Conservation (phyloP, 1,140 invertebrate species). For the Antheraea pernyi region DNA sequence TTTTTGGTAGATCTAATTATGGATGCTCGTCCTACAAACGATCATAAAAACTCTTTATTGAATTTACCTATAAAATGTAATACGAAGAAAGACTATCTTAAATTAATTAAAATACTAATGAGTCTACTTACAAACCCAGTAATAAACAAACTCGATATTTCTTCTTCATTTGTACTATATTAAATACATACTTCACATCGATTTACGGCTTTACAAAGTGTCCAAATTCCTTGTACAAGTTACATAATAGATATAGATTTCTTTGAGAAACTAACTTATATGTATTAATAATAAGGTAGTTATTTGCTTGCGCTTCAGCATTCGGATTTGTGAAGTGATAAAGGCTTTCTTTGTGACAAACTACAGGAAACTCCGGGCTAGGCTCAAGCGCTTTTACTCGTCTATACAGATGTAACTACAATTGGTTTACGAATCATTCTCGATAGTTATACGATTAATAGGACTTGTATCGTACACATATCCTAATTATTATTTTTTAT, state of each 20-base stretch:
- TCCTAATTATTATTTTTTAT: too few relatives aligned
- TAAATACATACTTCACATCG: background rate
- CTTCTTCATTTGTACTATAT: background rate
- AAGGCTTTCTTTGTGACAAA: conserved; percentile 43
- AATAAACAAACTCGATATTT: too few relatives aligned
- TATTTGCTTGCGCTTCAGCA: background rate
- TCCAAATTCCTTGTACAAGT: background rate
- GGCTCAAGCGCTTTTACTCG: conserved; percentile 19
- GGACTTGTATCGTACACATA: too few relatives aligned
- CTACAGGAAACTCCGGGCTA: conserved; percentile 38
- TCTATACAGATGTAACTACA: background rate
- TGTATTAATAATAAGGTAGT: background rate
- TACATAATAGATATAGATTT: background rate
- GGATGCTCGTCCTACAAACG: too few relatives aligned
- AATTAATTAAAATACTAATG: too few relatives aligned
- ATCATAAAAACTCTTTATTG: too few relatives aligned
- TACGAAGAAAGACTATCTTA: too few relatives aligned
- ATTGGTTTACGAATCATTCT: background rate
- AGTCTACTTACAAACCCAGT: too few relatives aligned
- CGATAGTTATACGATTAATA: conserved; percentile 4
- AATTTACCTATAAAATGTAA: too few relatives aligned
- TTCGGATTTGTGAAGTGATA: conserved; percentile 20
- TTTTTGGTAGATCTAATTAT: too few relatives aligned
- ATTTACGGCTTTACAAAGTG: background rate
- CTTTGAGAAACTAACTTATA: background rate